A percentile compares a stretch with the other conserved stretches of the same genome.
These are phyloP conservation scores for Cheilinus undulatus DNA, from an alignment of 2,113 vertebrate genomes.

Conservation along the genomic window DNA sequence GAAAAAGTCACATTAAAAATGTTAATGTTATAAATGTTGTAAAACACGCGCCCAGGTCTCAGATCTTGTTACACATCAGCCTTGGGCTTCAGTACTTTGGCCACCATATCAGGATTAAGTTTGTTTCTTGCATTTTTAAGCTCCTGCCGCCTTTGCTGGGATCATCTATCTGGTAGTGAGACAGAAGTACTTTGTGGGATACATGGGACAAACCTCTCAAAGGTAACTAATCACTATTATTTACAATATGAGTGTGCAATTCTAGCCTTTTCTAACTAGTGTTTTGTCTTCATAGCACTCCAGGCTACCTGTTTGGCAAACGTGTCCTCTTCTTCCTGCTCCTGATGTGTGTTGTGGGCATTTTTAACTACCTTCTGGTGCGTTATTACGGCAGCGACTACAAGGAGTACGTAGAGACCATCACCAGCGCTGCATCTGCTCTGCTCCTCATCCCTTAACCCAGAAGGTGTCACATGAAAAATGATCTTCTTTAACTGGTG, in stretches of 20 bases:
- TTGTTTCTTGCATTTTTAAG: constrained; percentile 68
- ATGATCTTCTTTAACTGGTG: background rate
- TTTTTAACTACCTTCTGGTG: constrained; percentile 89
- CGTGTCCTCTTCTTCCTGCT: constrained; percentile 91
- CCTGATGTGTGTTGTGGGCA: constrained; percentile 91
- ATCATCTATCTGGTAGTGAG: constrained; percentile 92
- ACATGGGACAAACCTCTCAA: constrained; percentile 92
- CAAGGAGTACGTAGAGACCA: constrained; percentile 87
- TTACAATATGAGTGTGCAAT: background rate
- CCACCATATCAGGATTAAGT: too few species aligned
- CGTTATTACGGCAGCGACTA: constrained; percentile 86
- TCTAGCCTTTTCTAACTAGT: background rate
- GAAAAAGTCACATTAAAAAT: too few species aligned
- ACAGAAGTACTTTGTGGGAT: constrained; percentile 96
- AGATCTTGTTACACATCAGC: too few species aligned
- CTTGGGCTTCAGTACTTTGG: too few species aligned
- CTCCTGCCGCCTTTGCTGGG: constrained; percentile 92
- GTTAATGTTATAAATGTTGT: too few species aligned
- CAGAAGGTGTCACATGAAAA: background rate
- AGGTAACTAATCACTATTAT: constrained; percentile 80
- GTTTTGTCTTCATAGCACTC: constrained; percentile 82
- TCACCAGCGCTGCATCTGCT: constrained; percentile 87
- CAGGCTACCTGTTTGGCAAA: constrained; percentile 94
- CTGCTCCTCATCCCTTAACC: constrained; percentile 91
- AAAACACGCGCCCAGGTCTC: too few species aligned